Evolutionary conservation across 2,888 invertebrate species (phyloP).

Genomic region (Baccha elongata): DNA sequence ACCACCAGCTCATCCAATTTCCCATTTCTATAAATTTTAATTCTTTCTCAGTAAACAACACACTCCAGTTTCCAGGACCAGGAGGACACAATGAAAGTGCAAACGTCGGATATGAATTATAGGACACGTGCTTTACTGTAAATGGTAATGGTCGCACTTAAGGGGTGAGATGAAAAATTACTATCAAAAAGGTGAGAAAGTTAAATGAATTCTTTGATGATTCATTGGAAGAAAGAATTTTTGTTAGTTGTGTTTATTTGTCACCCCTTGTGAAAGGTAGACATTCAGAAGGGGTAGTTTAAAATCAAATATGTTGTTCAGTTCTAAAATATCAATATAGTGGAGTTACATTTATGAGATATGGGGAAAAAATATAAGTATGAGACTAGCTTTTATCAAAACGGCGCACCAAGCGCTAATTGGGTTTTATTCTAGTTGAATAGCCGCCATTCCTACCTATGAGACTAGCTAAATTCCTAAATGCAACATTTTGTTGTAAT

Average conservation of each 20-base stretch:
- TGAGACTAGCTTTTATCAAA: too few species aligned
- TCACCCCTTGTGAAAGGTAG: too few species aligned
- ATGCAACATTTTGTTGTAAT: too few species aligned
- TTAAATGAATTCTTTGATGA: slow-evolving; percentile 5
- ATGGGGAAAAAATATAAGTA: too few species aligned
- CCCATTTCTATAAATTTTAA: slow-evolving; percentile 67
- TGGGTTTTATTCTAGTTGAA: too few species aligned
- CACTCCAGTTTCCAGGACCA: slow-evolving; percentile 30
- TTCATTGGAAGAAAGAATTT: background rate
- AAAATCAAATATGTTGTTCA: too few species aligned
- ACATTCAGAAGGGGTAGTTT: too few species aligned
- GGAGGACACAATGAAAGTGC: slow-evolving; percentile 8
- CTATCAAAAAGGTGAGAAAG: slow-evolving; percentile 49
- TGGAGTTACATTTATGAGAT: too few species aligned
- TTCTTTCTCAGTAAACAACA: slow-evolving; percentile 46
- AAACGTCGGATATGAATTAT: slow-evolving; percentile 53
- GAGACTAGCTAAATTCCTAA: too few species aligned
- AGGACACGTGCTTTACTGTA: slow-evolving; percentile 61
- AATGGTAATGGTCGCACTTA: slow-evolving; percentile 24
- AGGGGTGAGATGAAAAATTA: slow-evolving; percentile 34
- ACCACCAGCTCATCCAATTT: slow-evolving; percentile 66
- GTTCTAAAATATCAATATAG: too few species aligned
- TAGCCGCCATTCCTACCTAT: too few species aligned
- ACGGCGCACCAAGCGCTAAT: too few species aligned
- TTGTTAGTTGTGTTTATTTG: background rate